These are phyloP conservation scores for Cerceris rybyensis DNA, from an alignment of 2,888 invertebrate genomes.

Conservation along the genomic window DNA sequence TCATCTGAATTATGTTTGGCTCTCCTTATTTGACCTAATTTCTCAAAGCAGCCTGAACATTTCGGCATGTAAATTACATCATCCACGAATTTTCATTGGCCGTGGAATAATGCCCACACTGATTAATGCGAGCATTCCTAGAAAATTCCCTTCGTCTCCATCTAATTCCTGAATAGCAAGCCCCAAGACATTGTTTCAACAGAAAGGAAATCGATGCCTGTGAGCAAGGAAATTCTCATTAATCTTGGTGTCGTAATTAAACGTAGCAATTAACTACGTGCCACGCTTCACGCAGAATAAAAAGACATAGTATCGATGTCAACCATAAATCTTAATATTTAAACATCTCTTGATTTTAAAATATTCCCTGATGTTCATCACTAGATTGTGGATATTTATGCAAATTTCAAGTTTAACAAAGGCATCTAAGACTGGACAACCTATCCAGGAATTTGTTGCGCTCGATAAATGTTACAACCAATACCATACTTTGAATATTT, in stretches of 20 bases:
- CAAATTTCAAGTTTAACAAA: too few relatives aligned
- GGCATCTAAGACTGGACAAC: too few relatives aligned
- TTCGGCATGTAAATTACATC: slow-evolving; percentile 29
- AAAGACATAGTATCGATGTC: not conserved
- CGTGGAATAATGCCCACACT: slow-evolving; percentile 25
- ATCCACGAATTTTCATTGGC: slow-evolving; percentile 19
- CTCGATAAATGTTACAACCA: too few relatives aligned
- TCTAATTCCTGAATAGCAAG: slow-evolving; percentile 36
- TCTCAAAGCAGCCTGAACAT: not conserved
- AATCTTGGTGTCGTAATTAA: slow-evolving; percentile 36
- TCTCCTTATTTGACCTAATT: not conserved
- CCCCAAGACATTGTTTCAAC: slow-evolving; percentile 38
- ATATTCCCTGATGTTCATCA: not conserved
- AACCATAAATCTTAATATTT: too few relatives aligned
- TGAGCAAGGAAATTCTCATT: slow-evolving; percentile 25
- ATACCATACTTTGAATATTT: too few relatives aligned
- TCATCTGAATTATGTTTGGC: not conserved
- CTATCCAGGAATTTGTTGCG: too few relatives aligned
- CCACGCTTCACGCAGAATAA: not conserved
- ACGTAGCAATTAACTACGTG: slow-evolving; percentile 27
- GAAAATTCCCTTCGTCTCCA: slow-evolving; percentile 39
- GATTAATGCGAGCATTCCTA: slow-evolving; percentile 46
- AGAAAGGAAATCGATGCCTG: slow-evolving; percentile 55
- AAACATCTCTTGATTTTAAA: too few relatives aligned
- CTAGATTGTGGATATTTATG: too few relatives aligned